Base-by-base conservation (phyloP, 2,888 invertebrate species). In the Electrophaes corylata region DNA sequence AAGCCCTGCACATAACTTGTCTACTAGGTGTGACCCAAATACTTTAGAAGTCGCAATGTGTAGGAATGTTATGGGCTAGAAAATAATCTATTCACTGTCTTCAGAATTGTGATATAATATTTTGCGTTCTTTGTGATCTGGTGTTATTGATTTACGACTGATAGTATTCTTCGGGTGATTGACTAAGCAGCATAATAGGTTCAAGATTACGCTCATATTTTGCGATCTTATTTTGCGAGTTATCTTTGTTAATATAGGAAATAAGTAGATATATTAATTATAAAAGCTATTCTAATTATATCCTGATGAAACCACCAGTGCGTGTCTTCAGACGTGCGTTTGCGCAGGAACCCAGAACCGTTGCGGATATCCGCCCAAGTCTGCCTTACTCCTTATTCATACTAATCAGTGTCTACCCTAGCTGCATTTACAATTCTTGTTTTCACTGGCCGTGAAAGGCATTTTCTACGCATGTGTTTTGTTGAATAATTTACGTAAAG, bases 361-460 rank as follows among this genome's bases (percentile, higher is more conserved):
- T 78, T 79, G 76, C 83, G 87, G 89, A 88, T 85, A 83, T 88
- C 90, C 88, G 87, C 72, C 73, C 73, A 69, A 77, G 72, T 46
- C 72, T 69, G 70, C 72, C 75, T 70, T 69, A 73, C 76, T 70
- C 74, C 70, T 72, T 72, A 66, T 75, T 74, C 81, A 81, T 84
- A 83, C 71, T 77, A 82, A 83, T 68, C 70, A 76, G 72, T 44
- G 67, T 59, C 57, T 66, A 62, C 61, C 23, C 65, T 66, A 51
- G 65, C 55, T 49, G 59, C 49, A 65, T 61, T 66, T 66, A 71
- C 64, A 64, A 65, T 67, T 67, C 60, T 70, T 35, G 56, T 76
- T 71, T 70, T 71, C 68, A 64, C 71, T 48, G 60, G 52, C 71
- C 70, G 48, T 70, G 71, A 72, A 71, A 60, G 66, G 46, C 64